These are phyloP conservation scores for Anisognathus igniventris DNA, from an alignment of 2,797 vertebrate species.

Conservation along the genomic window DNA sequence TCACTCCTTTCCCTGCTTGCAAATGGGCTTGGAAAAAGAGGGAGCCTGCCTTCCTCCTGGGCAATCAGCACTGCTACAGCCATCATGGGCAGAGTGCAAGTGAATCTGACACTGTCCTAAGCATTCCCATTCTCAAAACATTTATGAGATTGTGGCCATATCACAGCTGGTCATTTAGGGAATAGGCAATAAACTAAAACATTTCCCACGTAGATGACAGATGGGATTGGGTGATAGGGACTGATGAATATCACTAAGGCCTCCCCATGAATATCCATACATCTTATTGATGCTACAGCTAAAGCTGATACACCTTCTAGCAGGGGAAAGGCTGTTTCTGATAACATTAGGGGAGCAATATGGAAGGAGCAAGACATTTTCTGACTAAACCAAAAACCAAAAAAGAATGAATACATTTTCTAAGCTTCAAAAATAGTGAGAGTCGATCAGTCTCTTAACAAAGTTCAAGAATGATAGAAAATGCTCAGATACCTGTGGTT, in stretches of 20 bases:
- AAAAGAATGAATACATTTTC: fast-evolving
- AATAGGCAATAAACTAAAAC: background rate
- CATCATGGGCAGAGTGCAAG: background rate
- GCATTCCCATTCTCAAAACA: background rate
- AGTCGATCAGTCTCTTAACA: background rate
- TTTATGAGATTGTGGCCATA: background rate
- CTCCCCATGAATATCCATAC: background rate
- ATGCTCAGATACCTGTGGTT: background rate
- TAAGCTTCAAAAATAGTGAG: background rate
- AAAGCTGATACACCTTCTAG: background rate
- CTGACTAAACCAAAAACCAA: background rate
- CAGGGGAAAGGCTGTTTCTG: background rate
- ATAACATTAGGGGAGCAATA: background rate
- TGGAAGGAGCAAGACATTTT: background rate
- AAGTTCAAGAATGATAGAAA: background rate
- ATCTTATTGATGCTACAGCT: background rate
- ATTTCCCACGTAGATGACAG: background rate
- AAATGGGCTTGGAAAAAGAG: background rate
- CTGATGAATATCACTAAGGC: background rate
- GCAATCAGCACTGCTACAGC: background rate
- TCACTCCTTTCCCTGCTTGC: fast-evolving
- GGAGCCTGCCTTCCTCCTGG: background rate
- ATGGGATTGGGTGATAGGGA: background rate
- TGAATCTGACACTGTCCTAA: background rate
- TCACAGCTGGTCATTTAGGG: conserved; percentile 7